phyloP scores from a whole-genome alignment of 2,797 vertebrate species.

The Intellagama lesueurii region DNA sequence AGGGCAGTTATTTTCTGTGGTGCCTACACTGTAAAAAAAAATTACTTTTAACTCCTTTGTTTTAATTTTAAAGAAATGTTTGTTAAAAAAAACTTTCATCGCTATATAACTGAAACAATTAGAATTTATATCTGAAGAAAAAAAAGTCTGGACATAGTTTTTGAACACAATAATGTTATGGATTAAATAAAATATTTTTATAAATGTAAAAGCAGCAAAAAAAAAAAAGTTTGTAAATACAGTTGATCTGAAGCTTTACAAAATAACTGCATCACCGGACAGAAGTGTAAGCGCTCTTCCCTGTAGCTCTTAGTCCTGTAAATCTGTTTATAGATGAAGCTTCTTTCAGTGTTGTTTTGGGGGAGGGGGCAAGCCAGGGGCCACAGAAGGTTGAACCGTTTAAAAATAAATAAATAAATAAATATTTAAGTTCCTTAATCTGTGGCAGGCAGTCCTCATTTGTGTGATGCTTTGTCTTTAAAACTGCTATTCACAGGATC shows the following conservation, averaged over 20 bases:
- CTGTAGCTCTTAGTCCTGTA: conserved; percentile 81
- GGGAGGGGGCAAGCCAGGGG: conserved; percentile 59
- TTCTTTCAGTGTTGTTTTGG: conserved; percentile 79
- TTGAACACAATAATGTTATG: conserved; percentile 85
- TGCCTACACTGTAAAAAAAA: conserved; percentile 84
- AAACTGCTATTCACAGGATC: not conserved
- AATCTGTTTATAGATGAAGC: conserved; percentile 85
- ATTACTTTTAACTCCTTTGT: conserved; percentile 79
- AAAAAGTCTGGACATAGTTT: conserved; percentile 82
- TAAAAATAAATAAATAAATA: conserved; percentile 84
- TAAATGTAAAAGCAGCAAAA: conserved; percentile 84
- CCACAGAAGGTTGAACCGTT: conserved; percentile 73
- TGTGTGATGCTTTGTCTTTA: conserved; percentile 30
- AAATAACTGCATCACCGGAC: conserved; percentile 79
- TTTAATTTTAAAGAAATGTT: conserved; percentile 80
- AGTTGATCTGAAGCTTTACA: conserved; percentile 84
- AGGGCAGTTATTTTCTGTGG: conserved; percentile 81
- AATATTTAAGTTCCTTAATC: conserved; percentile 91
- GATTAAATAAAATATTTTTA: conserved; percentile 87
- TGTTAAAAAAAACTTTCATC: conserved; percentile 79
- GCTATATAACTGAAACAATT: conserved; percentile 78
- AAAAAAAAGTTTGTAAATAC: conserved; percentile 82
- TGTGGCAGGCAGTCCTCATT: conserved; percentile 46
- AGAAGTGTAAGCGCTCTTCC: conserved; percentile 79
- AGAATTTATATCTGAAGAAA: conserved; percentile 77